phyloP scores from a whole-genome alignment of 2,797 vertebrate species.

The Urocyon cinereoargenteus region DNA sequence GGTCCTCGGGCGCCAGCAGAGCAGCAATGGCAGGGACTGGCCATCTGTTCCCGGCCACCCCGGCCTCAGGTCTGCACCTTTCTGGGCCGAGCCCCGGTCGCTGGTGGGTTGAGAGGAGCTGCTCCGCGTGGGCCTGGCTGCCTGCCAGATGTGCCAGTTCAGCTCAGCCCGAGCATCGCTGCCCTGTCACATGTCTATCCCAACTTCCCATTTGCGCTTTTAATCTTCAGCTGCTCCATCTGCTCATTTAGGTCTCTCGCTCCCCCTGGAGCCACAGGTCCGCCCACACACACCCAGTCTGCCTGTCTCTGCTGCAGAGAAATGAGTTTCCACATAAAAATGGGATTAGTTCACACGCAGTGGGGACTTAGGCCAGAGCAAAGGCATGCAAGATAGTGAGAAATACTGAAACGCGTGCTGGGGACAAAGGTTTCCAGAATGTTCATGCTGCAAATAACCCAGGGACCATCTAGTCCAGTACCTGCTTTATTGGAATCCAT shows the following conservation, averaged over 20 bases:
- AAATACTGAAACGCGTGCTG: neutral
- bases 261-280: neutral
- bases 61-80: neutral
- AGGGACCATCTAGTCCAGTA: neutral
- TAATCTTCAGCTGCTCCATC: neutral
- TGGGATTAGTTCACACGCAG: accelerated
- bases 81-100: neutral
- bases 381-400: neutral
- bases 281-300: accelerated
- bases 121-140: accelerated
- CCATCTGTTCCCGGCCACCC: neutral
- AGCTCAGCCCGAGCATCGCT: neutral
- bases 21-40: neutral
- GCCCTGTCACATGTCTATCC: neutral
- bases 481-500: neutral
- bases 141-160: accelerated
- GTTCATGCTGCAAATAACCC: neutral
- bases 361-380: neutral
- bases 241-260: neutral
- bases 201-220: neutral
- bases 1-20: neutral
- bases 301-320: neutral
- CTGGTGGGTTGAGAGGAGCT: neutral
- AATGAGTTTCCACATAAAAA: neutral
- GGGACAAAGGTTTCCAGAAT: neutral